phyloP scores from a whole-genome alignment of 2,888 invertebrate genomes.

The Lordiphosa fenestrarum region DNA sequence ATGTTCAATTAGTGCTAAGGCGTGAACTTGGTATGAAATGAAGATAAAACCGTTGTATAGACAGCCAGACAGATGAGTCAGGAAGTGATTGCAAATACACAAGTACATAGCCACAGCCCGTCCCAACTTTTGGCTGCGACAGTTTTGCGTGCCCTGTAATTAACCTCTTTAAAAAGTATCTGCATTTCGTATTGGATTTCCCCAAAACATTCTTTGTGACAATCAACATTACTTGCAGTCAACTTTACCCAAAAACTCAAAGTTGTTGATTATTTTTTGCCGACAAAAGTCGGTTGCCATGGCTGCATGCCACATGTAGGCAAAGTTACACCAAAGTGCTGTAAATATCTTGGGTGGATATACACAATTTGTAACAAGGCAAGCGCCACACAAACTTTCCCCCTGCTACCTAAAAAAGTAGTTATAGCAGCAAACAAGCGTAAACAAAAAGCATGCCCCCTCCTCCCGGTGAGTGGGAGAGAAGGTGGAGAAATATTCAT shows the following conservation, averaged over 20 bases:
- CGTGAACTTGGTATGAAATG: conserved; percentile 50
- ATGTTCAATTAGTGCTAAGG: conserved; percentile 63
- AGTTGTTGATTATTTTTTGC: conserved; percentile 44
- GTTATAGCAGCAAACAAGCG: conserved; percentile 49
- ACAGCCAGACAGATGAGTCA: neutral
- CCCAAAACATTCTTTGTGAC: conserved; percentile 19
- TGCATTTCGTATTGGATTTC: too few relatives aligned
- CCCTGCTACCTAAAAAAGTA: conserved; percentile 36
- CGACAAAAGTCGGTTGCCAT: conserved; percentile 55
- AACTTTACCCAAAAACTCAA: conserved; percentile 19
- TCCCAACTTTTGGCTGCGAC: too few relatives aligned
- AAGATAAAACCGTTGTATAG: conserved; percentile 10
- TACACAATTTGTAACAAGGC: conserved; percentile 66
- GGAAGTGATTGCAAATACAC: too few relatives aligned
- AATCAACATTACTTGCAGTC: conserved; percentile 34
- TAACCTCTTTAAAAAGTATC: too few relatives aligned
- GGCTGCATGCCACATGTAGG: conserved; percentile 38
- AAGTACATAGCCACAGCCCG: too few relatives aligned
- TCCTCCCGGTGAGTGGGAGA: neutral
- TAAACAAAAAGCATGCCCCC: conserved; percentile 55
- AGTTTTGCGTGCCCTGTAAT: too few relatives aligned
- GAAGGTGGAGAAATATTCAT: conserved; percentile 29
- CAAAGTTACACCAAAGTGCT: conserved; percentile 61
- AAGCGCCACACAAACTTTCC: conserved; percentile 23
- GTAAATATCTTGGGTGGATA: conserved; percentile 53